Conservation (phyloP, 2,888 invertebrate genomes). For the Pachymerium ferrugineum region DNA sequence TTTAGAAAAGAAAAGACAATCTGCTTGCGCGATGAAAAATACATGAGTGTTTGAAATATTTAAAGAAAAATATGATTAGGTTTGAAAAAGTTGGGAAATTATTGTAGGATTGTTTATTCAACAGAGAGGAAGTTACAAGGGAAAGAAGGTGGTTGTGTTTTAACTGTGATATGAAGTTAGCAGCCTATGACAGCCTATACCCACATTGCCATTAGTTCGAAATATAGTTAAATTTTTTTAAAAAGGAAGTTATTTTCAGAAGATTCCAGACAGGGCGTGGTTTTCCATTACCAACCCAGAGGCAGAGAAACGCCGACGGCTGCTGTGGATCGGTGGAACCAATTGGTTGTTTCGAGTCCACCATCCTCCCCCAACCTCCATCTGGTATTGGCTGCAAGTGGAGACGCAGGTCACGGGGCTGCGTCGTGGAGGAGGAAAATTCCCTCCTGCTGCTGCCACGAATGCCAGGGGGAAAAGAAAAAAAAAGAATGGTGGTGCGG, state of each 20-base stretch:
- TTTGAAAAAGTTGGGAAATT: background rate
- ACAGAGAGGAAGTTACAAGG: background rate
- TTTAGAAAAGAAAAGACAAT: background rate
- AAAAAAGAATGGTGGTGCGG: constrained; percentile 6
- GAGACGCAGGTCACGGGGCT: constrained; percentile 9
- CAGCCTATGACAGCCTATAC: too few relatives aligned
- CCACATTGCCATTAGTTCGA: too few relatives aligned
- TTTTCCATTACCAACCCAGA: constrained; percentile 28
- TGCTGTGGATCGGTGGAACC: constrained; percentile 18
- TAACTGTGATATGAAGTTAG: background rate
- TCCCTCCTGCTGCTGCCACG: constrained; percentile 21
- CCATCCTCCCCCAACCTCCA: constrained; percentile 18
- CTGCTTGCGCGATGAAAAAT: background rate
- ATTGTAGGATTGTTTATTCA: background rate
- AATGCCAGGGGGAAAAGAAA: constrained; percentile 5
- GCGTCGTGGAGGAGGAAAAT: constrained; percentile 12
- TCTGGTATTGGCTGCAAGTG: constrained; percentile 18
- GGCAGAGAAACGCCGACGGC: constrained; percentile 28
- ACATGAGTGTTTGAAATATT: background rate
- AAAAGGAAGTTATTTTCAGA: constrained; percentile 20
- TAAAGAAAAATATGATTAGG: background rate
- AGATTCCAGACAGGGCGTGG: constrained; percentile 32
- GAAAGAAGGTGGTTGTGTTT: background rate
- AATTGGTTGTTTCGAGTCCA: constrained; percentile 5
- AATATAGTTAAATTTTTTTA: background rate